Evolutionary conservation across 2,797 vertebrate genomes (phyloP).

Genomic region (Allobates femoralis): DNA sequence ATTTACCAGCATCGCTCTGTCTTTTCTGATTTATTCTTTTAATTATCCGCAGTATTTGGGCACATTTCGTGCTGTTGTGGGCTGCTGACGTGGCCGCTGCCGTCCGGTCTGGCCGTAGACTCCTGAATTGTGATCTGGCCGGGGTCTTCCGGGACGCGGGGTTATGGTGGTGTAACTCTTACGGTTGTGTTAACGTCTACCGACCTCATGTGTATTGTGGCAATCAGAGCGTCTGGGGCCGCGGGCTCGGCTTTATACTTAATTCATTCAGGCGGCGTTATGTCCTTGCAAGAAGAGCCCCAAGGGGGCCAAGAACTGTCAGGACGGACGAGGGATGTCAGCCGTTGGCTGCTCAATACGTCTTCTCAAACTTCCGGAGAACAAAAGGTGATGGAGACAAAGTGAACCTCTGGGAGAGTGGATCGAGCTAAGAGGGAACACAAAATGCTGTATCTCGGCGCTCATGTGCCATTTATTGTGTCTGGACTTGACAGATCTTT

Average conservation of each 20-base stretch:
- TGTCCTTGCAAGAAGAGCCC: constrained; percentile 11
- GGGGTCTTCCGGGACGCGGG: not conserved
- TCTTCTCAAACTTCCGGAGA: constrained; percentile 31
- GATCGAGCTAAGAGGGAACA: not conserved
- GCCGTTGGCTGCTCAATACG: constrained; percentile 15
- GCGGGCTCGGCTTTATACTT: constrained; percentile 11
- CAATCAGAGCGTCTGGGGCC: constrained; percentile 23
- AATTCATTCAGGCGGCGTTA: constrained; percentile 2
- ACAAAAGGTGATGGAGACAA: constrained; percentile 42
- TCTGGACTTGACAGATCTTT: not conserved
- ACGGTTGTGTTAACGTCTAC: constrained; percentile 4
- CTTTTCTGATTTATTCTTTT: constrained; percentile 23
- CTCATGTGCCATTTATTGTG: not conserved
- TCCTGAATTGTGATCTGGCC: not conserved
- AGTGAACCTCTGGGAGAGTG: constrained; percentile 23
- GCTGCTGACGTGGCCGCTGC: not conserved
- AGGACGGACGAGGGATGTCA: constrained; percentile 29
- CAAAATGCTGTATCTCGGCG: not conserved
- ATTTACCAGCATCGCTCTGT: not conserved
- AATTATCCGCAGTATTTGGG: constrained; percentile 7
- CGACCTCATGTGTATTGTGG: constrained; percentile 22
- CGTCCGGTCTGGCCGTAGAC: not conserved
- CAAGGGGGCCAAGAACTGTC: constrained; percentile 34
- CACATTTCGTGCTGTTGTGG: not conserved
- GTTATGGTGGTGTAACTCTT: constrained; percentile 28